Base-by-base conservation (phyloP, 2,888 invertebrate genomes). In the Drosophila meridiana region DNA sequence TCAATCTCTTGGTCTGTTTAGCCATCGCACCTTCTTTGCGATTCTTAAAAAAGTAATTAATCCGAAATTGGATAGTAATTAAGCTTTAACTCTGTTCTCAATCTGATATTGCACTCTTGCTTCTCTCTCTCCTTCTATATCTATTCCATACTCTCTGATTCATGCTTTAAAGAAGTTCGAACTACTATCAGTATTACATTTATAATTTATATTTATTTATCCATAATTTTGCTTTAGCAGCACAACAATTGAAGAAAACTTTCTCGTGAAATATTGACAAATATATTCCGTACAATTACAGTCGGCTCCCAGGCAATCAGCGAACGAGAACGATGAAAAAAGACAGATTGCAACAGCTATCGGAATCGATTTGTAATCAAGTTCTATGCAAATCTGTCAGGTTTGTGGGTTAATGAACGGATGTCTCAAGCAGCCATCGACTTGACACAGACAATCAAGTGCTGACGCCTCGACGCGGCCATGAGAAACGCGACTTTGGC, bases 391-490 rank as follows among this genome's bases (percentile, higher is more conserved):
- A 73, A 71, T 70, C 76, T 74, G 69, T 67, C 73, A 45, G 58
- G 68, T 74, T 83, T 87, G 60, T 83, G 70, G 86, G 85, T 80
- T 85, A 85, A 87, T 84, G 87, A 83, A 76, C 83, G 87, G 83
- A 83, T 83, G 79, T 78, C 76, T 78, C 76, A 60, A 77, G 67
- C 68, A 64, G 63, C 71, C 76, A 63, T 64, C 62, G 64, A 78
- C 80, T 76, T 76, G 80, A 69, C 80, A 80, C 52, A 60, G 76
- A 74, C 60, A 80, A 67, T 76, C 72, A 68, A 59, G 34, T 55
- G 68, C 43, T 60, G 72, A 76, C 62, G 61, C 34, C 67, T 68
- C 47, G 45, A 26, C 40, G 52, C 1, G 65, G 45, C 68, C 82
- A 84, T 78, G 76, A 47, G 79, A 87, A 69, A 3, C n/a, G 36